Percentiles rank a stretch among this genome's conserved stretches.
Evolutionary conservation across 2,797 vertebrate species (phyloP).

Genomic region (Paguma larvata): DNA sequence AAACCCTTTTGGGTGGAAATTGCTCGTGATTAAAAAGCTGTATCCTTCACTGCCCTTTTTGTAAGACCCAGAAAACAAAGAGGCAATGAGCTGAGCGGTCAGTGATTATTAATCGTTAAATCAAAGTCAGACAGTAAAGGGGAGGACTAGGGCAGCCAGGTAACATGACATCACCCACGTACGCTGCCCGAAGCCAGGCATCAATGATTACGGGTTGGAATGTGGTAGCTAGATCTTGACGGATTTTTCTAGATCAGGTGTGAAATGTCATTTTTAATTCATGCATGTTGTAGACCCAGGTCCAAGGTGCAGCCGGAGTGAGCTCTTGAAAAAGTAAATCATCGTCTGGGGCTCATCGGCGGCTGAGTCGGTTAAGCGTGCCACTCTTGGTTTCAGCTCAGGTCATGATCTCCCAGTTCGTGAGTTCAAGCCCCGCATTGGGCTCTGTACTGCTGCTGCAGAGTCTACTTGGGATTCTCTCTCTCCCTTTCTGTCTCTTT

Average conservation of each 20-base stretch:
- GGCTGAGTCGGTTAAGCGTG: background rate
- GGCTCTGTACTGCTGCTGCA: background rate
- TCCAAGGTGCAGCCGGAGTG: background rate
- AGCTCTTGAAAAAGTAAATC: constrained; percentile 4
- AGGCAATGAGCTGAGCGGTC: background rate
- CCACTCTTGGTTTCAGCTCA: background rate
- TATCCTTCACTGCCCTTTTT: background rate
- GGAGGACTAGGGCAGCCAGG: background rate
- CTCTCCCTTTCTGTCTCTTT: background rate
- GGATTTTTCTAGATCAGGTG: background rate
- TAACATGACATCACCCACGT: background rate
- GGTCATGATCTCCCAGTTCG: background rate
- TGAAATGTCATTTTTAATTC: constrained; percentile 26
- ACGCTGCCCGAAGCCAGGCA: background rate
- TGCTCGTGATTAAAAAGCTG: background rate
- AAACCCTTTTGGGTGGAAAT: background rate
- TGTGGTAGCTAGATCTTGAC: background rate
- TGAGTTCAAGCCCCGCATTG: background rate
- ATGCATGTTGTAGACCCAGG: background rate
- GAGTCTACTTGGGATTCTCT: background rate
- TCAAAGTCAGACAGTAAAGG: background rate
- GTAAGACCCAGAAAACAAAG: background rate
- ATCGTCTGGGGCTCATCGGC: too few species aligned
- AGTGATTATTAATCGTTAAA: background rate
- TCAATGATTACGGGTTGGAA: background rate